phyloP scores from a whole-genome alignment of 2,113 vertebrate genomes.

The Sinocyclocheilus anophthalmus region DNA sequence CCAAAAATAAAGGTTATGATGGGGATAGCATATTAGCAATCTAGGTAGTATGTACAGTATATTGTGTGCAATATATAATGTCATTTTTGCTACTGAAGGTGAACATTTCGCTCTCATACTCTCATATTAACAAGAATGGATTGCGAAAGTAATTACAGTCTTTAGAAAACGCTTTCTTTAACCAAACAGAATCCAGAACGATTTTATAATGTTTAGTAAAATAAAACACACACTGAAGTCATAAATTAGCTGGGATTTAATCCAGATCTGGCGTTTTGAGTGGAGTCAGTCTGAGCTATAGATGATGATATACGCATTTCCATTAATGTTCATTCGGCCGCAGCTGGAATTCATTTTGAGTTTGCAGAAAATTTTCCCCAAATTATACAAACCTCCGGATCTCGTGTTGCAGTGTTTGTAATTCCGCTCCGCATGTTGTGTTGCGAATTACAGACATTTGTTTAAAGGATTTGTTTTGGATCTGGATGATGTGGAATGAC shows the following conservation, averaged over 20 bases:
- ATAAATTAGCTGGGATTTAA: background rate
- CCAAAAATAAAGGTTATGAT: too few species aligned
- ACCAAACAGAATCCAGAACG: background rate
- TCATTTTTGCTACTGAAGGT: background rate
- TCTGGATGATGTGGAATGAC: background rate
- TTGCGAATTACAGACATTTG: background rate
- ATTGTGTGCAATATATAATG: background rate
- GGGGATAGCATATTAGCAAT: background rate
- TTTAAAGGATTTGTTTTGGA: slow-evolving; percentile 2
- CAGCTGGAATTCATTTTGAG: background rate
- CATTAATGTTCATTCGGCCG: background rate
- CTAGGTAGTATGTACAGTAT: background rate
- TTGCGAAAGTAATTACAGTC: background rate
- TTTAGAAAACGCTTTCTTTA: background rate
- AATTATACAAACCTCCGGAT: background rate
- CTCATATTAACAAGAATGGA: background rate
- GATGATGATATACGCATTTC: background rate
- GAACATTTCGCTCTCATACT: background rate
- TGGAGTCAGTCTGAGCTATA: background rate
- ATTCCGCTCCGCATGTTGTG: background rate
- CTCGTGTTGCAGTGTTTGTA: background rate
- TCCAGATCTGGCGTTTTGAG: slow-evolving; percentile 2
- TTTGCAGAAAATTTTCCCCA: background rate
- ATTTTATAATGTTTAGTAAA: background rate
- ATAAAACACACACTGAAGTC: background rate